Base-by-base conservation (phyloP, 2,888 invertebrate species). In the Eledone cirrhosa region DNA sequence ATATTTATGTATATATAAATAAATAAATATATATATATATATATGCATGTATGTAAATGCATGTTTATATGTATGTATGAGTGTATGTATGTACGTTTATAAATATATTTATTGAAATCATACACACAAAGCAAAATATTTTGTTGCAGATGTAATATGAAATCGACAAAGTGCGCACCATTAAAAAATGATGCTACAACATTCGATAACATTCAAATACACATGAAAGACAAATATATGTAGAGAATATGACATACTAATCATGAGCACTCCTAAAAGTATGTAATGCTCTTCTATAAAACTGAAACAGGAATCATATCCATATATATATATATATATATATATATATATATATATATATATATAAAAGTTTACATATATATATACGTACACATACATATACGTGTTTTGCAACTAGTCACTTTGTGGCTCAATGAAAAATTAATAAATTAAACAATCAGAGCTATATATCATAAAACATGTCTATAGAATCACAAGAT, bases 311-410 rank as follows among this genome's bases (percentile, higher is more conserved):
- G 2, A 22, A 22, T 53, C 11, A 24, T 24, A 59, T 24, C 3
- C 59, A 59, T 24, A 59, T 13, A 13, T 59, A 59, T 59, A 59
- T 59, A 59, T 59, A 59, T 11, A 59, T 59, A 3, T 59, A 59
- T 59, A 59, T 11, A 11, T 59, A 59, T 59, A 59, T 59, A 59
- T 59, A 59, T 59, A 59, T 59, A 59, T 59, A 59, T 59, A 59
- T 59, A 59, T 59, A 59, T 59, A 59, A 13, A 14, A 7, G 16
- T 59, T 8, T 59, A 59, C 13, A 59, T 13, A 59, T 59, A 59
- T 13, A 13, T 59, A 59, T 59, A 59, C 13, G 24, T 59, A 59
- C 24, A 59, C 13, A 59, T 13, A 59, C 13, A 4, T 59, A 59
- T 59, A 59, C 24, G 24, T 59, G 19, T 53, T 16, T 53, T 16